Evolutionary conservation across 2,797 vertebrate genomes (phyloP).

Genomic region (Argya squamiceps): DNA sequence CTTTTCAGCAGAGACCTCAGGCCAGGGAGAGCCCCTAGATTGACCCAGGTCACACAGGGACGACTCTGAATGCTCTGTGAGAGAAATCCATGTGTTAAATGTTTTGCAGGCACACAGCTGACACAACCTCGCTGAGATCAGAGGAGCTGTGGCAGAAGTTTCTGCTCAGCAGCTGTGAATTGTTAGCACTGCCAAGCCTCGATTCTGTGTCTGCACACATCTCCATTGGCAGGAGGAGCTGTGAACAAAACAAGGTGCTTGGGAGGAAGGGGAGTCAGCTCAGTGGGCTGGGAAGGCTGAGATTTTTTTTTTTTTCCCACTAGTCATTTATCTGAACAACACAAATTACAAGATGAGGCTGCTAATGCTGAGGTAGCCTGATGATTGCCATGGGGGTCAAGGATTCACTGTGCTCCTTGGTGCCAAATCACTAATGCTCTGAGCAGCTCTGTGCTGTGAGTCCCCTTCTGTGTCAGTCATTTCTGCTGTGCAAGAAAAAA

Average conservation of each 20-base stretch:
- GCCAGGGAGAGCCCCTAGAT: neutral
- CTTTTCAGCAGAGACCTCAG: neutral
- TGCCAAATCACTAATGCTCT: neutral
- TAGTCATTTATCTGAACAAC: neutral
- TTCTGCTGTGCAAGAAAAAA: neutral
- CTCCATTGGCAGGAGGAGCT: neutral
- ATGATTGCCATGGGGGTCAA: accelerated
- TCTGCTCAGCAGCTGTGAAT: neutral
- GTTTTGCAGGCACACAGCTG: neutral
- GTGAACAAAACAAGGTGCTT: neutral
- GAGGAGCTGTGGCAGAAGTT: neutral
- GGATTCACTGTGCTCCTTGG: neutral
- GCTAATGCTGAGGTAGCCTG: neutral
- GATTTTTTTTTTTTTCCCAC: neutral
- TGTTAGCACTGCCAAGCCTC: neutral
- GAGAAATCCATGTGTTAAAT: neutral
- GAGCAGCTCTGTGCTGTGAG: neutral
- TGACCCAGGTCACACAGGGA: neutral
- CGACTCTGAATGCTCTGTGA: neutral
- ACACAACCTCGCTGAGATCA: neutral
- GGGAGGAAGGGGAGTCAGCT: neutral
- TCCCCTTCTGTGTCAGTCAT: neutral
- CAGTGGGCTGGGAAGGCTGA: neutral
- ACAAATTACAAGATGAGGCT: neutral
- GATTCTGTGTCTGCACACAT: neutral